Percentiles rank a stretch among this genome's conserved stretches.
phyloP scores from a whole-genome alignment of 2,888 invertebrate species.

The Onchidella celtica region DNA sequence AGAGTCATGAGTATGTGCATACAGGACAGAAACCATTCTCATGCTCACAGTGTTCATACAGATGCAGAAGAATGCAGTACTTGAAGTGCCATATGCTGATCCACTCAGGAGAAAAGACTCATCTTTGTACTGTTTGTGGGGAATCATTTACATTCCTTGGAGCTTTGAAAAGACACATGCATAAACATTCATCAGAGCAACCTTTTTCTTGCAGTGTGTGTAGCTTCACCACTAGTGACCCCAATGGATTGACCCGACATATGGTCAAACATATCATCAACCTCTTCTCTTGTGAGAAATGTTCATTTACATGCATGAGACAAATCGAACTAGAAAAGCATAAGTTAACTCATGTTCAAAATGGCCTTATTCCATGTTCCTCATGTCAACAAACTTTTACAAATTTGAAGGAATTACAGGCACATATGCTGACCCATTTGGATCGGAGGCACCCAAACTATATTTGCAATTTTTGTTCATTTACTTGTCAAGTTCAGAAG shows the following conservation, averaged over 20 bases:
- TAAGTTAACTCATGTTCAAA: constrained; percentile 1
- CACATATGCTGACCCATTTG: constrained; percentile 1
- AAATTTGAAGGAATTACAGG: neutral
- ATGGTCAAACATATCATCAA: constrained; percentile 13
- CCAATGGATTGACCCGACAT: neutral
- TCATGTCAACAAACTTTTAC: neutral
- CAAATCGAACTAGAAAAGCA: constrained; percentile 5
- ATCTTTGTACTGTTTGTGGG: constrained; percentile 20
- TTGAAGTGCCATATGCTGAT: constrained; percentile 18
- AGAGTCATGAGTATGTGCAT: constrained; percentile 14
- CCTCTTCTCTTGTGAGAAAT: neutral
- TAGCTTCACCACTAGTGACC: constrained; percentile 5
- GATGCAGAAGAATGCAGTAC: constrained; percentile 11
- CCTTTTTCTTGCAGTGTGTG: constrained; percentile 11
- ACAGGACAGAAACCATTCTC: constrained; percentile 8
- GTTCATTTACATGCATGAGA: neutral
- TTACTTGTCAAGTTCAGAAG: constrained; percentile 19
- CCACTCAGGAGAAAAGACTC: constrained; percentile 26
- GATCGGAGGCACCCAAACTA: neutral
- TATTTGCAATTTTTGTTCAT: neutral
- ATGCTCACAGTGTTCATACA: constrained; percentile 28
- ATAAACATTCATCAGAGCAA: neutral
- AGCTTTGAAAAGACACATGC: constrained; percentile 27
- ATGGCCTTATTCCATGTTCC: neutral
- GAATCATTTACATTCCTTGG: neutral